Percentiles rank a stretch among this genome's conserved stretches.
These are phyloP conservation scores for Eulacestoma nigropectus DNA, from an alignment of 2,113 vertebrate genomes.

Conservation along the genomic window DNA sequence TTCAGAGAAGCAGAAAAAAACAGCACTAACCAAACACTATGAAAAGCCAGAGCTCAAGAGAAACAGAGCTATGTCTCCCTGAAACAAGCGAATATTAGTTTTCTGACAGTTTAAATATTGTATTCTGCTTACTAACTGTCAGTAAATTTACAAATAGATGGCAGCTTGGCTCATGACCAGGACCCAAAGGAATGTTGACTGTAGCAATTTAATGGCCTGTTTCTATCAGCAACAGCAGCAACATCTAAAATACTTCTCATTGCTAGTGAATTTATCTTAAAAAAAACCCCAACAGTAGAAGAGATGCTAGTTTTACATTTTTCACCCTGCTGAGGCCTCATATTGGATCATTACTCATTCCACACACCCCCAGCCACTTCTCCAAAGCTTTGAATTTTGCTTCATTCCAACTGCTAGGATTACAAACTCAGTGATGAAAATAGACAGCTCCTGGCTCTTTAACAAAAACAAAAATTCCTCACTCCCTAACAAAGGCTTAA, in stretches of 20 bases:
- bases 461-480: neutral
- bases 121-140: constrained; percentile 40
- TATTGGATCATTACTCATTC: constrained; percentile 45
- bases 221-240: constrained; percentile 47
- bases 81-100: constrained; percentile 1
- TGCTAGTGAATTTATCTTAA: constrained; percentile 26
- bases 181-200: constrained; percentile 48
- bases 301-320: constrained; percentile 23
- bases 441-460: neutral
- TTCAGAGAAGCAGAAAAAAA: neutral
- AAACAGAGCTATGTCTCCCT: neutral
- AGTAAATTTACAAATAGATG: constrained; percentile 62
- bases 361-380: neutral
- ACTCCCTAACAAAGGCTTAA: constrained; percentile 2
- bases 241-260: constrained; percentile 35
- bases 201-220: constrained; percentile 36
- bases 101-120: constrained; percentile 60
- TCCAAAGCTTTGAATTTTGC: constrained; percentile 30
- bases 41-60: constrained; percentile 3
- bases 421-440: constrained; percentile 18
- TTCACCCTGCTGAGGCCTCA: constrained; percentile 53
- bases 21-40: neutral
- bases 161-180: constrained; percentile 58
- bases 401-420: neutral
- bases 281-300: neutral